phyloP scores from a whole-genome alignment of 2,113 vertebrate genomes.

The Siniperca knerii region DNA sequence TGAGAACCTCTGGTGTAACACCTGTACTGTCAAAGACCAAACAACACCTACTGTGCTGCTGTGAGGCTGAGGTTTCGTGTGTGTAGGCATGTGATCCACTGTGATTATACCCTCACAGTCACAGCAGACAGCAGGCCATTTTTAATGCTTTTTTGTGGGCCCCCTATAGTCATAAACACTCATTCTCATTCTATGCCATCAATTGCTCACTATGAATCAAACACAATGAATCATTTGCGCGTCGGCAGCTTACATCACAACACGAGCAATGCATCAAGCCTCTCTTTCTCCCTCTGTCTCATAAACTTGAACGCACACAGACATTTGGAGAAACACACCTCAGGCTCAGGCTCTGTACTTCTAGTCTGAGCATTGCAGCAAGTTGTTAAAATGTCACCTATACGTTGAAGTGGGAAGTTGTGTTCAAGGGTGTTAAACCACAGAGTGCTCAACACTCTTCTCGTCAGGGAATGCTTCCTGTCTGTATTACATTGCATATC shows the following conservation, averaged over 20 bases:
- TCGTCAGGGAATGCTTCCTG: neutral
- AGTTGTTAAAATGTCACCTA: slow-evolving; percentile 10
- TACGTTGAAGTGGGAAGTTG: slow-evolving; percentile 1
- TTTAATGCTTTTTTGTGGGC: slow-evolving; percentile 23
- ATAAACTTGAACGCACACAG: neutral
- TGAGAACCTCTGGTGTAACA: slow-evolving; percentile 61
- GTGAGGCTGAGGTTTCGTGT: slow-evolving; percentile 6
- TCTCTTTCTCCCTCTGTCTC: neutral
- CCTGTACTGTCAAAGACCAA: slow-evolving; percentile 40
- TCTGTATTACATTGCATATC: neutral
- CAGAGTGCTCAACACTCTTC: neutral
- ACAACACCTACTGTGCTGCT: slow-evolving; percentile 43
- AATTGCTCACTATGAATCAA: neutral
- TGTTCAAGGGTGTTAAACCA: slow-evolving; percentile 1
- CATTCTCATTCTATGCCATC: neutral
- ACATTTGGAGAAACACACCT: neutral
- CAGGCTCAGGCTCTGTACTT: neutral
- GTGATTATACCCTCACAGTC: slow-evolving; percentile 57
- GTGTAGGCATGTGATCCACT: slow-evolving; percentile 14
- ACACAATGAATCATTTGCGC: neutral
- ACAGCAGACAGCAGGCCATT: slow-evolving; percentile 30
- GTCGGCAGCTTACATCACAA: neutral
- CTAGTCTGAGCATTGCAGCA: neutral
- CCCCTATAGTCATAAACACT: neutral
- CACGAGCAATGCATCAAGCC: neutral